phyloP scores from a whole-genome alignment of 2,888 invertebrate genomes.

The Gortyna flavago region DNA sequence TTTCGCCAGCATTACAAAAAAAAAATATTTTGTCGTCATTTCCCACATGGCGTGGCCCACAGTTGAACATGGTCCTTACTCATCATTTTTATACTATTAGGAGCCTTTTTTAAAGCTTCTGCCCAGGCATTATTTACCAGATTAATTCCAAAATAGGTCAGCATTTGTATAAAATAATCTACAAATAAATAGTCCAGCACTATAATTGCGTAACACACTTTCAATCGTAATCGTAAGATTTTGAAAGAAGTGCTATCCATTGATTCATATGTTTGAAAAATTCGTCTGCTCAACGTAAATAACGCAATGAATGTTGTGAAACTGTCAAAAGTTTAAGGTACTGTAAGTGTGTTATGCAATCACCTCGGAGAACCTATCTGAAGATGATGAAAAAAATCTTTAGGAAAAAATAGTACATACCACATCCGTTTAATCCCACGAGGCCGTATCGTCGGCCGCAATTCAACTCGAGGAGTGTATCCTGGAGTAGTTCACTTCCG shows the following conservation, averaged over 20 bases:
- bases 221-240: background rate
- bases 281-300: background rate
- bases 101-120: background rate
- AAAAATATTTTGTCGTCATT: background rate
- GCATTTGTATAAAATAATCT: background rate
- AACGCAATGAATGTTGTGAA: background rate
- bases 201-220: background rate
- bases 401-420: slow-evolving; percentile 84
- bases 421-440: slow-evolving; percentile 99
- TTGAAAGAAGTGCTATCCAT: background rate
- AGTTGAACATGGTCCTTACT: background rate
- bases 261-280: background rate
- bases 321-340: background rate
- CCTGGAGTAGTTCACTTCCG: slow-evolving; percentile 98
- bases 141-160: background rate
- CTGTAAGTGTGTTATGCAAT: background rate
- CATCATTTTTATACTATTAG: background rate
- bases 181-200: too few species aligned
- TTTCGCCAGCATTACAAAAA: slow-evolving; percentile 19
- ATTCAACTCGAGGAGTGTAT: slow-evolving; percentile 98
- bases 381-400: background rate
- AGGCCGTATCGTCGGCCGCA: slow-evolving; percentile 99
- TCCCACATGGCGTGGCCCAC: background rate
- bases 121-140: background rate
- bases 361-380: background rate